Conservation (phyloP, 2,113 vertebrate species). For the Mormoops blainvillei region DNA sequence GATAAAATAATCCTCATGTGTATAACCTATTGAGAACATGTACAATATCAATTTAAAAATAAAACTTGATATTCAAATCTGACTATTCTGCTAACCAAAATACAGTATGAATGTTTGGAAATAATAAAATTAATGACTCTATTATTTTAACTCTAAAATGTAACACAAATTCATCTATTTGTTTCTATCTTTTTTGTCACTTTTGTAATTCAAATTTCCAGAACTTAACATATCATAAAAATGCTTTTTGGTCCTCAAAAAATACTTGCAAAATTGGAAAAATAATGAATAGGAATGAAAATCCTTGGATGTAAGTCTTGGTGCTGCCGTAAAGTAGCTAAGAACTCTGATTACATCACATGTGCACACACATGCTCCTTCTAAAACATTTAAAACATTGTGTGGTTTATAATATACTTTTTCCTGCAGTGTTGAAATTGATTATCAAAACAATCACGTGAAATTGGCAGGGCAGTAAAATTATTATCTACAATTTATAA, state of each 20-base stretch:
- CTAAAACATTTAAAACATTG: not conserved
- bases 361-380: not conserved
- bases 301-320: not conserved
- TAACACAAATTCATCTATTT: not conserved
- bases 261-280: not conserved
- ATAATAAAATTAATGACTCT: not conserved
- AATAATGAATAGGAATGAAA: not conserved
- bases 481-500: not conserved
- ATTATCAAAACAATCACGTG: not conserved
- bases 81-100: not conserved
- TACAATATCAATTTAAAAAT: not conserved
- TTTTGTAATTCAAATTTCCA: not conserved
- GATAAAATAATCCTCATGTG: not conserved
- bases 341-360: not conserved
- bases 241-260: not conserved
- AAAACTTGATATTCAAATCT: not conserved
- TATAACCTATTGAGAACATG: not conserved
- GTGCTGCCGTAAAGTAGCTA: not conserved
- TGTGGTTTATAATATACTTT: not conserved
- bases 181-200: not conserved
- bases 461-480: not conserved
- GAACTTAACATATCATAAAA: not conserved
- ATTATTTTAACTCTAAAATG: not conserved
- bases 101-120: not conserved
- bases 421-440: not conserved